phyloP scores from a whole-genome alignment of 2,797 vertebrate species.

The Delichon dasypus region DNA sequence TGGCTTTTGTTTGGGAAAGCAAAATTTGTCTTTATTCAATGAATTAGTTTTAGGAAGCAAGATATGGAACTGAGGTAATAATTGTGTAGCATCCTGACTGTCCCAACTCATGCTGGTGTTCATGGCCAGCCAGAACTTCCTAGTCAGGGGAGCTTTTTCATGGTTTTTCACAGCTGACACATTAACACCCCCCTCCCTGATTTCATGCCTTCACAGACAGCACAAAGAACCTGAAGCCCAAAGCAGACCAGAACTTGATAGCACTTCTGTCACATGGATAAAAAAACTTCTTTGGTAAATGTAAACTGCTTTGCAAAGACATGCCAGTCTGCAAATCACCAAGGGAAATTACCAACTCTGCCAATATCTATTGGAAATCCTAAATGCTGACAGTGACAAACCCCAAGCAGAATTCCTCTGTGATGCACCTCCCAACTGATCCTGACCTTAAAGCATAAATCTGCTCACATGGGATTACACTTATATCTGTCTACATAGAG shows the following conservation, averaged over 20 bases:
- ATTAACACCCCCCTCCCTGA: background rate
- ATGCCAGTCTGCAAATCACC: background rate
- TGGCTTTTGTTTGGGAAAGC: background rate
- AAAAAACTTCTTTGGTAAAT: background rate
- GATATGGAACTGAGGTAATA: background rate
- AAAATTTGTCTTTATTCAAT: background rate
- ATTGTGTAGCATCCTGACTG: background rate
- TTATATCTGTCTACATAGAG: background rate
- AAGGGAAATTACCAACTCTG: background rate
- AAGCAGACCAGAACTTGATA: background rate
- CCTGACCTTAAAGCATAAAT: background rate
- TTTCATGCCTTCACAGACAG: background rate
- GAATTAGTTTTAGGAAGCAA: background rate
- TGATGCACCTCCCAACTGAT: background rate
- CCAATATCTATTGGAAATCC: background rate
- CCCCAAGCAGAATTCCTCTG: background rate
- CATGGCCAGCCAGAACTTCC: background rate
- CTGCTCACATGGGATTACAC: background rate
- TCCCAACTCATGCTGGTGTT: background rate
- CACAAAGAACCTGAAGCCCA: background rate
- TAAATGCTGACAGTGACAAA: background rate
- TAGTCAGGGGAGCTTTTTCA: rapidly evolving
- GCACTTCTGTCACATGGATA: background rate
- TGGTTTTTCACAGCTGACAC: background rate
- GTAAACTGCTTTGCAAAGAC: background rate